Evolutionary conservation across 2,888 invertebrate genomes (phyloP).

Genomic region (Tridacna crocea): DNA sequence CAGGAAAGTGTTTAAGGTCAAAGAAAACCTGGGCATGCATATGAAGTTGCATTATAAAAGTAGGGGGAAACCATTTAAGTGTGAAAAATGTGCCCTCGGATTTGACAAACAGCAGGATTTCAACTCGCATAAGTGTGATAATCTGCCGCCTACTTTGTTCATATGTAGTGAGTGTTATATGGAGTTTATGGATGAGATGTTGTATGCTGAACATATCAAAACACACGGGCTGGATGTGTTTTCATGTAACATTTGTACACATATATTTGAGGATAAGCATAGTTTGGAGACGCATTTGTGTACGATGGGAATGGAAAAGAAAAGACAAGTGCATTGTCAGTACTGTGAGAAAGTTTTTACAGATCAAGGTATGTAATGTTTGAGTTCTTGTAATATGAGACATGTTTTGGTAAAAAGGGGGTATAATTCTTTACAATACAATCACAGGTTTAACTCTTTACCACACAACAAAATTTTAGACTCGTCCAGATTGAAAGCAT

Average conservation of each 20-base stretch:
- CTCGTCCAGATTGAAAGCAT: too few species aligned
- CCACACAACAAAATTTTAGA: too few species aligned
- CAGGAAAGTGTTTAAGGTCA: conserved; percentile 52
- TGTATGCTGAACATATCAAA: conserved; percentile 59
- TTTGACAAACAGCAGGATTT: conserved; percentile 46
- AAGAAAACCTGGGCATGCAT: conserved; percentile 60
- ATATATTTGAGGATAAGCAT: conserved; percentile 53
- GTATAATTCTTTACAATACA: background rate
- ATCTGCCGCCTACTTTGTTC: conserved; percentile 36
- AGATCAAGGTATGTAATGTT: conserved; percentile 34
- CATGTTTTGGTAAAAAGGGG: too few species aligned
- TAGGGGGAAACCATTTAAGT: conserved; percentile 44
- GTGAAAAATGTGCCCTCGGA: conserved; percentile 58
- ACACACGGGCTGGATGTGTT: conserved; percentile 51
- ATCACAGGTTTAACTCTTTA: too few species aligned
- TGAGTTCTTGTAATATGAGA: background rate
- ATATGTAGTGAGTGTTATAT: conserved; percentile 55
- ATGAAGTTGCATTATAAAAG: conserved; percentile 60
- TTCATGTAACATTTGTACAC: conserved; percentile 54
- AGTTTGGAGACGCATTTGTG: conserved; percentile 55
- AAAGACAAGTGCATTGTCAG: conserved; percentile 40
- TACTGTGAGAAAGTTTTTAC: conserved; percentile 50
- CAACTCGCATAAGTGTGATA: conserved; percentile 47
- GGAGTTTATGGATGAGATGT: conserved; percentile 51
- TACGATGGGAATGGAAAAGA: conserved; percentile 42